A percentile compares a stretch with the other conserved stretches of the same genome.
phyloP scores from a whole-genome alignment of 1,140 invertebrate species.

The Formica selysi region DNA sequence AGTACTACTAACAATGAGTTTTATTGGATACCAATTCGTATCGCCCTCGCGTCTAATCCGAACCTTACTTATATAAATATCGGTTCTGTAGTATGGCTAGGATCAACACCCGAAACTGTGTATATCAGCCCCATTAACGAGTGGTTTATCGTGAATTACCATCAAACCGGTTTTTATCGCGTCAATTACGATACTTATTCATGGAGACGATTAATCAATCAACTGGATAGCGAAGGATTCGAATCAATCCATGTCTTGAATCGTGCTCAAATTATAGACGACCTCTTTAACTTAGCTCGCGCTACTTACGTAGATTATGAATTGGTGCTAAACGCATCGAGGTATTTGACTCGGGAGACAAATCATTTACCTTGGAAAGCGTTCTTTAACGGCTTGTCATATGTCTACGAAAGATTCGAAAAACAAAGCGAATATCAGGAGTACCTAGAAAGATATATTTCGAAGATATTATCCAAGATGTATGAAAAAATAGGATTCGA shows the following conservation, averaged over 20 bases:
- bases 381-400: constrained; percentile 78
- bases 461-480: constrained; percentile 70
- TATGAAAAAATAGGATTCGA: constrained; percentile 82
- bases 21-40: constrained; percentile 77
- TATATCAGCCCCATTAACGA: constrained; percentile 74
- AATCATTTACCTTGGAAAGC: constrained; percentile 85
- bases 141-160: constrained; percentile 89
- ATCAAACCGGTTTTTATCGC: constrained; percentile 89
- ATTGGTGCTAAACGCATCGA: constrained; percentile 84
- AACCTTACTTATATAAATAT: constrained; percentile 37
- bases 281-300: constrained; percentile 85
- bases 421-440: neutral
- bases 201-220: constrained; percentile 74
- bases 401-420: constrained; percentile 67
- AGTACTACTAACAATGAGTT: neutral
- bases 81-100: constrained; percentile 78
- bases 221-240: constrained; percentile 83
- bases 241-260: constrained; percentile 87
- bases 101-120: constrained; percentile 67
- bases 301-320: constrained; percentile 80
- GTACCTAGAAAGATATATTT: neutral
- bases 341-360: constrained; percentile 88
- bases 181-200: constrained; percentile 88
- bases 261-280: constrained; percentile 88
- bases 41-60: constrained; percentile 41